A percentile compares a stretch with the other conserved stretches of the same genome.
phyloP scores from a whole-genome alignment of 2,797 vertebrate species.

The Euphonia xanthogaster region DNA sequence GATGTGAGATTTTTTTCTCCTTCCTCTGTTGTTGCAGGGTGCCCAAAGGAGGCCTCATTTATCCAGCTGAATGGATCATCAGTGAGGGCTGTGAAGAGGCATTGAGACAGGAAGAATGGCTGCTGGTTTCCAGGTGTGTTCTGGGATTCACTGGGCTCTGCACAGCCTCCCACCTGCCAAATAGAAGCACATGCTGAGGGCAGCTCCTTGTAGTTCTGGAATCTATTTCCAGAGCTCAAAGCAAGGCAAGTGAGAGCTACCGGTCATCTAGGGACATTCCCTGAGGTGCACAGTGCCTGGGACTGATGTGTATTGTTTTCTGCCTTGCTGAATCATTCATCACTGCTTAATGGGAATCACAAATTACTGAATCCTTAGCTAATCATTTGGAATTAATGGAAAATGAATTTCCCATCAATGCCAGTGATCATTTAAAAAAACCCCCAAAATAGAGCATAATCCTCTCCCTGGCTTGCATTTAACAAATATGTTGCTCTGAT shows the following conservation, averaged over 20 bases:
- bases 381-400: background rate
- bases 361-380: background rate
- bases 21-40: background rate
- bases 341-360: background rate
- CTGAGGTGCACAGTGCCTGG: background rate
- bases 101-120: background rate
- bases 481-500: background rate
- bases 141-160: background rate
- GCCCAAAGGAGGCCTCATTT: background rate
- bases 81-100: background rate
- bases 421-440: background rate
- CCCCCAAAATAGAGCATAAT: fast-evolving
- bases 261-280: background rate
- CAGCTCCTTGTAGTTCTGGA: background rate
- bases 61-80: fast-evolving
- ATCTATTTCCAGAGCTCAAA: background rate
- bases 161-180: background rate
- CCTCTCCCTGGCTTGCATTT: background rate
- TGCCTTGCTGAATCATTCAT: background rate
- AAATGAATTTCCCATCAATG: background rate
- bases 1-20: background rate
- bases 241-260: background rate
- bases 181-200: background rate
- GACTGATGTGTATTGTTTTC: fast-evolving
- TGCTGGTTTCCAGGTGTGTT: background rate